Evolutionary conservation across 2,888 invertebrate species (phyloP).

Genomic region (Chloroclysta siterata): DNA sequence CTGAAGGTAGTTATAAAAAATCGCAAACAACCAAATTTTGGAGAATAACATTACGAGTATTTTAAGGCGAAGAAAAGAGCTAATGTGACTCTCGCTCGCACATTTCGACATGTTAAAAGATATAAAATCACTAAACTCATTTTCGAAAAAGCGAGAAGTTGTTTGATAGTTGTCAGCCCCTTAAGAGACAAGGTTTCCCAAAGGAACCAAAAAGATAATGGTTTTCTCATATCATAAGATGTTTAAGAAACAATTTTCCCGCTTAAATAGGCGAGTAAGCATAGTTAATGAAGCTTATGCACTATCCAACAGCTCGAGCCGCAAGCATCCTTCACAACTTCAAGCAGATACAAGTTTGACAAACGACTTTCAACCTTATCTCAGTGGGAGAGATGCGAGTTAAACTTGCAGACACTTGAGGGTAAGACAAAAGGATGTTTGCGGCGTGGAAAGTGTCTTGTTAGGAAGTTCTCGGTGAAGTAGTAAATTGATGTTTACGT

Average conservation of each 20-base stretch:
- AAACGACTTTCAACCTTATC: constrained; percentile 9
- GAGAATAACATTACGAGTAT: no score
- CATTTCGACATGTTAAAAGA: no score
- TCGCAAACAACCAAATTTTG: no score
- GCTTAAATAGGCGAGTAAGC: constrained; percentile 7
- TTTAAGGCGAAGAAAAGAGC: no score
- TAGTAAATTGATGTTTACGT: neutral
- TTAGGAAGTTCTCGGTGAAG: constrained; percentile 11
- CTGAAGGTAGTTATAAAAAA: no score
- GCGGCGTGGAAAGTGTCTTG: constrained; percentile 17
- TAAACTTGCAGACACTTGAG: constrained; percentile 1
- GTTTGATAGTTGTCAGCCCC: no score
- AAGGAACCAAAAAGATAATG: no score
- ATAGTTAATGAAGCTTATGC: constrained; percentile 19
- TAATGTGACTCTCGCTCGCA: no score
- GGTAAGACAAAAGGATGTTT: constrained; percentile 16
- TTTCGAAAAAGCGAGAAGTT: no score
- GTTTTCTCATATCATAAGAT: no score
- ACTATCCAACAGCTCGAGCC: constrained; percentile 9
- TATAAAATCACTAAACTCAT: no score
- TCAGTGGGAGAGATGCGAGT: neutral
- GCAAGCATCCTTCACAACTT: constrained; percentile 16
- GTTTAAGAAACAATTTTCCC: constrained; percentile 4
- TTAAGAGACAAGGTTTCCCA: no score
- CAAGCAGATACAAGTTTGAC: neutral